A percentile compares a stretch with the other conserved stretches of the same genome.
These are phyloP conservation scores for Lamprologus callipterus DNA, from an alignment of 2,113 vertebrate genomes.

Conservation along the genomic window DNA sequence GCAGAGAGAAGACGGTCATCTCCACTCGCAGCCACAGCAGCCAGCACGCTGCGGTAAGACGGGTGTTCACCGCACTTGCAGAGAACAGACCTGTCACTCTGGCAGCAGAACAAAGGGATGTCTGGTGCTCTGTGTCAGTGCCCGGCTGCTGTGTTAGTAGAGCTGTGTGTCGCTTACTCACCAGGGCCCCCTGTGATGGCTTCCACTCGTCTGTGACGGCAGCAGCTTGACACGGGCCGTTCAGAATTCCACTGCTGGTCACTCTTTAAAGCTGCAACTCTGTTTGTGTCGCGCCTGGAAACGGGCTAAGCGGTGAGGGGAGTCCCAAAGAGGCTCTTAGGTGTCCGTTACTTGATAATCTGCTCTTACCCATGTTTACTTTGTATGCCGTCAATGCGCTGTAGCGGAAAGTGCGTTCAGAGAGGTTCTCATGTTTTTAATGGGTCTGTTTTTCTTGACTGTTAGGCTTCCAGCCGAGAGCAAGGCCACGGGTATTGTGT, in stretches of 20 bases:
- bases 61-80: background rate
- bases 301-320: background rate
- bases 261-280: background rate
- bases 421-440: background rate
- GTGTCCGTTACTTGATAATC: background rate
- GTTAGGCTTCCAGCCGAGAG: background rate
- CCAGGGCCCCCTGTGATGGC: background rate
- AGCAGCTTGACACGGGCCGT: accelerated
- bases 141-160: background rate
- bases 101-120: background rate
- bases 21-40: slow-evolving; percentile 74
- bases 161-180: background rate
- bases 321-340: background rate
- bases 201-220: accelerated
- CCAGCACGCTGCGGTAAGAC: slow-evolving; percentile 78
- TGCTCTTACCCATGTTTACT: background rate
- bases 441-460: background rate
- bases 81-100: background rate
- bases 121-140: background rate
- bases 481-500: background rate
- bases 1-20: slow-evolving; percentile 76
- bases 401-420: background rate
- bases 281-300: background rate
- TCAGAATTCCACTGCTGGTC: background rate
- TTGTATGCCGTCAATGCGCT: background rate